These are phyloP conservation scores for Paramormyrops kingsleyae DNA, from an alignment of 2,113 vertebrate genomes.

Conservation along the genomic window DNA sequence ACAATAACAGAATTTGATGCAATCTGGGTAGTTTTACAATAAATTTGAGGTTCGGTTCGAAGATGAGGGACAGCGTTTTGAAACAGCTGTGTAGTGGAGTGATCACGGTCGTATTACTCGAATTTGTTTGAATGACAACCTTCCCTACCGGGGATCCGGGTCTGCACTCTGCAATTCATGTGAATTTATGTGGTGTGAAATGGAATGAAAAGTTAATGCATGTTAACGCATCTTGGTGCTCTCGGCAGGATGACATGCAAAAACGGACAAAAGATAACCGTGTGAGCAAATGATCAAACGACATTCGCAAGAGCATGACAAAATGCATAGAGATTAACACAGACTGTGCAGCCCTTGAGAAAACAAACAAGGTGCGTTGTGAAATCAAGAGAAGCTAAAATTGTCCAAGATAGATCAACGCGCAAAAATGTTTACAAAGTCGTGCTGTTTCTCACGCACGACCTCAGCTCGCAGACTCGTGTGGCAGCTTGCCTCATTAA, in stretches of 20 bases:
- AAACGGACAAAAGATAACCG: not conserved
- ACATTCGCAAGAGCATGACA: not conserved
- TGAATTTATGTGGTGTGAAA: not conserved
- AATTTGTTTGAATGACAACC: not conserved
- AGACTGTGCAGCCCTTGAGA: not conserved
- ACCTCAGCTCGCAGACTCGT: not conserved
- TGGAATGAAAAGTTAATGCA: not conserved
- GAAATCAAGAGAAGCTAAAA: not conserved
- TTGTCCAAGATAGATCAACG: not conserved
- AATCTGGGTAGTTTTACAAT: not conserved
- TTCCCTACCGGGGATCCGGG: not conserved
- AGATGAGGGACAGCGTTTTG: not conserved
- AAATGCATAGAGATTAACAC: not conserved
- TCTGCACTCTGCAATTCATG: not conserved
- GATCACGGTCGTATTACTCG: not conserved
- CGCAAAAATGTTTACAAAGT: not conserved
- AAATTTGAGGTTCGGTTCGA: not conserved
- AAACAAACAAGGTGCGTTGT: not conserved
- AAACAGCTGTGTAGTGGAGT: not conserved
- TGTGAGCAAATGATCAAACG: not conserved
- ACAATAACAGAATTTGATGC: not conserved
- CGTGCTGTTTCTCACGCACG: not conserved
- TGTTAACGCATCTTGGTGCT: not conserved
- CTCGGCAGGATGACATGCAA: not conserved
- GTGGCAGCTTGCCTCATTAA: not conserved